Conservation (phyloP, 2,797 vertebrate genomes). For the Lophura swinhoii region DNA sequence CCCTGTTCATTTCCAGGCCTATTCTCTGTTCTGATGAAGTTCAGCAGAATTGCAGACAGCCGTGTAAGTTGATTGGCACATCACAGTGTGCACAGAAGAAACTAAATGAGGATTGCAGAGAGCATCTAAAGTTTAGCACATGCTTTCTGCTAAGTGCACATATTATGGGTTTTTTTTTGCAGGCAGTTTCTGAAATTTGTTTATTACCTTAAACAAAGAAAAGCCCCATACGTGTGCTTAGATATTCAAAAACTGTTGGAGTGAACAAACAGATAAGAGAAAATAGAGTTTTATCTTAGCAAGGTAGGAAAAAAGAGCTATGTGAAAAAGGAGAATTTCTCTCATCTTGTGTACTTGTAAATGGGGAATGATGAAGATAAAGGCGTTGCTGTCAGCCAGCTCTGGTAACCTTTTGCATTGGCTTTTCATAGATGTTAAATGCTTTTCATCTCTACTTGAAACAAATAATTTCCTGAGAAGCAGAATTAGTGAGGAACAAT, state of each 20-base stretch:
- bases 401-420: not conserved
- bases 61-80: not conserved
- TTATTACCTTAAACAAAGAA: not conserved
- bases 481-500: not conserved
- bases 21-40: not conserved
- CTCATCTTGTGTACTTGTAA: not conserved
- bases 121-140: not conserved
- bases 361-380: not conserved
- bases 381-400: not conserved
- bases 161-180: rapidly evolving
- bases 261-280: not conserved
- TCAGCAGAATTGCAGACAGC: not conserved
- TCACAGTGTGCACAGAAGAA: not conserved
- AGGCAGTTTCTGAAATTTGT: not conserved
- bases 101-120: not conserved
- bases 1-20: too few species aligned
- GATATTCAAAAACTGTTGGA: not conserved
- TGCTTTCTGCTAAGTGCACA: not conserved
- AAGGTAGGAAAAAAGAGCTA: not conserved
- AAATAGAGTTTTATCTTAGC: not conserved
- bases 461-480: not conserved
- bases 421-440: not conserved
- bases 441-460: not conserved
- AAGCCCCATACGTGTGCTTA: not conserved
- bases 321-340: not conserved